A percentile compares a stretch with the other conserved stretches of the same genome.
Evolutionary conservation across 2,797 vertebrate species (phyloP).

Genomic region (Catamblyrhynchus diadema): DNA sequence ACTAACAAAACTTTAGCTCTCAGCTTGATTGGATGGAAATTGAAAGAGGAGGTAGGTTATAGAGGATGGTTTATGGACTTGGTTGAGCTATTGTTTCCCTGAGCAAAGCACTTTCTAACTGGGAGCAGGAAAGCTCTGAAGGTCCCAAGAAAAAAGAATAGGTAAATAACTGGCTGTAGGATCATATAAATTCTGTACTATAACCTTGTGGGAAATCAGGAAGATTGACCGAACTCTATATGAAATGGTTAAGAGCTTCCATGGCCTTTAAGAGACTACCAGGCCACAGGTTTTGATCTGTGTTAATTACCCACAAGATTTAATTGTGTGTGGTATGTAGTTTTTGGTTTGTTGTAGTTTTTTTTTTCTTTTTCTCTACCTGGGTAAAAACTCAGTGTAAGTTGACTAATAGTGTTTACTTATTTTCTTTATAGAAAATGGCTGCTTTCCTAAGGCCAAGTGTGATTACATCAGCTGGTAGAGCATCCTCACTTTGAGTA

Average conservation of each 20-base stretch:
- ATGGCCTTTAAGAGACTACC: background rate
- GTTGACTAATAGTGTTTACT: background rate
- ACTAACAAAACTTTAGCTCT: background rate
- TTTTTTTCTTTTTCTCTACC: background rate
- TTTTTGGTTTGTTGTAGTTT: background rate
- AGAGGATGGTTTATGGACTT: background rate
- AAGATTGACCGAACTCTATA: background rate
- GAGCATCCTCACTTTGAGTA: background rate
- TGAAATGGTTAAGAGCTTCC: background rate
- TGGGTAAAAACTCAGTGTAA: background rate
- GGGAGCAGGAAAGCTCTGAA: background rate
- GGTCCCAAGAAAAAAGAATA: background rate
- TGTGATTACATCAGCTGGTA: background rate
- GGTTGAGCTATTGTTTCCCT: background rate
- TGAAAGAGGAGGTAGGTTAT: background rate
- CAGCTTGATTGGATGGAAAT: conserved; percentile 7
- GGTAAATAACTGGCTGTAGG: background rate
- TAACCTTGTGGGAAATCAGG: background rate
- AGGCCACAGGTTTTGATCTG: background rate
- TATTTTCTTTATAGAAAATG: background rate
- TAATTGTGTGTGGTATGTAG: background rate
- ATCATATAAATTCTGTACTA: background rate
- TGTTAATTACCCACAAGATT: background rate
- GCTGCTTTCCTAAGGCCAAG: background rate
- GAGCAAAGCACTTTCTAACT: background rate